Evolutionary conservation across 1,140 invertebrate species (phyloP), one percentile per base, ranked within the genome.

Genomic region (Teleogryllus occipitalis): DNA sequence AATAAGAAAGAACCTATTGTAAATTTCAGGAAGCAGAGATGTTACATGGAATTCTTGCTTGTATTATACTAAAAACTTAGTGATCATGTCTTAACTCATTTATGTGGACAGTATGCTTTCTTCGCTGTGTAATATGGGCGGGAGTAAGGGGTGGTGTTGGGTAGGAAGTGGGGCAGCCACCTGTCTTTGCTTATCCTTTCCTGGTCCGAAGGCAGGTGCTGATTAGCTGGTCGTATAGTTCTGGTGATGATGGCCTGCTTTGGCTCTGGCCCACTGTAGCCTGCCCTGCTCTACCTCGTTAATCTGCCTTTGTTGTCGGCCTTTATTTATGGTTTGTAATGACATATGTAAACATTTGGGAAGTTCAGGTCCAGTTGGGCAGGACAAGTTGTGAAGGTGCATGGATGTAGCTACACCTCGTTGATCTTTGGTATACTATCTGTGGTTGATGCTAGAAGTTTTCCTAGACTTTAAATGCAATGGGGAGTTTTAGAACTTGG

Each of bases 1-100:
- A 65, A 65, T 65, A 65, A 65, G 54, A 65, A 65, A 65, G 54
- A 65, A 65, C 54, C 54, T 65, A 65, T 65, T 65, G 54, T 65
- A 65, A 65, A 65, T 65, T 65, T 65, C 54, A 65, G 54, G 54
- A 65, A 65, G 54, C 54, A 65, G 54, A 65, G 54, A 65, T 65
- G 54, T 65, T 65, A 65, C 54, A 65, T 65, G 54, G 54, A 65
- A 65, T 65, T 14, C 18, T 65, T 65, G 54, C 54, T 65, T 65
- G 54, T 65, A 65, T 65, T 65, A 18, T 65, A 65, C 54, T 65
- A 65, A 65, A 65, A 65, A 14, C 54, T 65, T 65, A 65, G 54
- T 65, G 54, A 18, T 65, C 54, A 65, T 65, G 54, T 65, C 54
- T 18, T 65, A 65, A 65, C 54, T 65, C 54, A 65, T 65, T 65